These are phyloP conservation scores for Xylocopa sonorina DNA, from an alignment of 1,140 invertebrate species.

Conservation along the genomic window DNA sequence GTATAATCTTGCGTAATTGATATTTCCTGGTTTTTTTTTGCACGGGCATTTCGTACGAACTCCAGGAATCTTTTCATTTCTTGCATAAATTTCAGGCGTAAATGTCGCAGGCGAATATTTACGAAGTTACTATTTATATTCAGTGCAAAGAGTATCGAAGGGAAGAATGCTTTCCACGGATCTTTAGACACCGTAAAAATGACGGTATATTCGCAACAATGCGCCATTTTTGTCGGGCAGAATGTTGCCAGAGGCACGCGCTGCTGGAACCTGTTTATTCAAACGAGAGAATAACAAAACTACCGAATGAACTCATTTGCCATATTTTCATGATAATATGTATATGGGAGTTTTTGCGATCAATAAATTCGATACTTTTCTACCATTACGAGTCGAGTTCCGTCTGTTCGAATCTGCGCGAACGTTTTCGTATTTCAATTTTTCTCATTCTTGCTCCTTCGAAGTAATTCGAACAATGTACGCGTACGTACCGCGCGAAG, in stretches of 20 bases:
- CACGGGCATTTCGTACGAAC: background rate
- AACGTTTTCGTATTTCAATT: constrained; percentile 14
- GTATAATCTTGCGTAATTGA: too few relatives aligned
- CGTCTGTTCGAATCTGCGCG: background rate
- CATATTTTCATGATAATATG: constrained; percentile 30
- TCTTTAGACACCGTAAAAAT: background rate
- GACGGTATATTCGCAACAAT: constrained; percentile 22
- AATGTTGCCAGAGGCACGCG: background rate
- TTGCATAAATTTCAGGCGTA: background rate
- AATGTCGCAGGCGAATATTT: background rate
- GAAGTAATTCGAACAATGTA: constrained; percentile 6
- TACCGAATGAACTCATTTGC: constrained; percentile 19
- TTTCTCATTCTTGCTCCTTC: background rate
- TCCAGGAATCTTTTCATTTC: background rate
- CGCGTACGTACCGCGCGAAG: background rate
- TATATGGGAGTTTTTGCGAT: constrained; percentile 27
- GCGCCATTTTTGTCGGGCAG: background rate
- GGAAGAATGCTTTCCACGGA: background rate
- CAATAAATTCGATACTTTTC: constrained; percentile 45
- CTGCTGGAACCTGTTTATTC: constrained; percentile 31
- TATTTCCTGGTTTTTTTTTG: background rate
- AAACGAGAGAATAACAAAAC: constrained; percentile 42
- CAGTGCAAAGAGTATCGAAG: too few relatives aligned
- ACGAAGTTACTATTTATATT: constrained; percentile 12
- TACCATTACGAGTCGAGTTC: background rate